These are phyloP conservation scores for Argentina silus DNA, from an alignment of 2,797 vertebrate genomes.

Conservation along the genomic window DNA sequence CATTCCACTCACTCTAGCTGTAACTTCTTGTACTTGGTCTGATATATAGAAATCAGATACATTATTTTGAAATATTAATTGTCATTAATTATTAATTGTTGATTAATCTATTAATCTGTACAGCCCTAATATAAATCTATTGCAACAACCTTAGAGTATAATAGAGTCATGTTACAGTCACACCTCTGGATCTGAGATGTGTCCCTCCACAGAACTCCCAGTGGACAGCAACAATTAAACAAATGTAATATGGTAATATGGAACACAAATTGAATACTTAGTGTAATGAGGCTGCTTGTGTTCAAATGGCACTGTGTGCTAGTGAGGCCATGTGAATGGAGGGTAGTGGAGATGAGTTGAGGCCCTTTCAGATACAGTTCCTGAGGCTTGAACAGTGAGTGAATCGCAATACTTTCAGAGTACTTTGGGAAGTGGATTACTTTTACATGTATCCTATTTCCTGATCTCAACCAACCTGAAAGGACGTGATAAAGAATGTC, in stretches of 20 bases:
- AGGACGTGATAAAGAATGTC: no score
- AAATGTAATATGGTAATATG: slow-evolving; percentile 79
- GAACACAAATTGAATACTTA: slow-evolving; percentile 69
- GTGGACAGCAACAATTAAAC: slow-evolving; percentile 78
- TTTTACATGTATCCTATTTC: not conserved
- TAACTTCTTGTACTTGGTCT: not conserved
- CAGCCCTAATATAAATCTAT: no score
- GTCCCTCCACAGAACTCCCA: slow-evolving; percentile 67
- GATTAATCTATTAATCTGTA: no score
- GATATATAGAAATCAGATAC: no score
- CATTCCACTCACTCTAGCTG: not conserved
- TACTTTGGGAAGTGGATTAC: not conserved
- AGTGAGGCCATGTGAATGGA: slow-evolving; percentile 48
- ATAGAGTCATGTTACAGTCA: not conserved
- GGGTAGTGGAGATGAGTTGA: slow-evolving; percentile 44
- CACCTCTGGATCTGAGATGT: slow-evolving; percentile 37
- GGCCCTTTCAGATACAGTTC: slow-evolving; percentile 44
- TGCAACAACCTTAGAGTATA: no score
- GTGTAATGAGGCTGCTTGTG: slow-evolving; percentile 74
- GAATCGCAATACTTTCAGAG: slow-evolving; percentile 2
- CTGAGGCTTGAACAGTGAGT: slow-evolving; percentile 34
- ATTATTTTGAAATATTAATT: no score
- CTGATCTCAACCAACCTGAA: no score
- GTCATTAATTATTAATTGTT: no score
- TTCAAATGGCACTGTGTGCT: slow-evolving; percentile 67